Evolutionary conservation across 1,140 invertebrate genomes (phyloP).

Genomic region (Tetraneura akinire): DNA sequence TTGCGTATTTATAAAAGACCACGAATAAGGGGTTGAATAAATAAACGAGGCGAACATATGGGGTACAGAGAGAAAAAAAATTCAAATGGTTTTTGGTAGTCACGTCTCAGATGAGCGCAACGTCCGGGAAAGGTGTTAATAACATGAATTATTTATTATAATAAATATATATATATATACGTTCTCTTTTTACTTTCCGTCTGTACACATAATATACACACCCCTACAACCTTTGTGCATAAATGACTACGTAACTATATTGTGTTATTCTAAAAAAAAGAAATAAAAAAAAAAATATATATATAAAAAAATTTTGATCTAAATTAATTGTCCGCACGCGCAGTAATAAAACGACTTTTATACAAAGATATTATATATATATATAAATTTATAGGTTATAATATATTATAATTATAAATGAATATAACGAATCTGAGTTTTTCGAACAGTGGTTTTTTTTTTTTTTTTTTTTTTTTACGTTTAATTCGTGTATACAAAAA

Average conservation of each 20-base stretch:
- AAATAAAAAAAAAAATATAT: neutral
- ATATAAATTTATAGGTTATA: too few species aligned
- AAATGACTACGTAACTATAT: slow-evolving; percentile 25
- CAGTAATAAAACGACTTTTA: neutral
- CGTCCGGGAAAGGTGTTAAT: slow-evolving; percentile 44
- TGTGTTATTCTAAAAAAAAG: neutral
- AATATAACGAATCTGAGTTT: too few species aligned
- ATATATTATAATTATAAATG: too few species aligned
- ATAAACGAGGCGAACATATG: slow-evolving; percentile 29
- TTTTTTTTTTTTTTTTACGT: too few species aligned
- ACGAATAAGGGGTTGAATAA: slow-evolving; percentile 14
- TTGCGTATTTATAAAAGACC: neutral
- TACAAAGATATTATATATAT: too few species aligned
- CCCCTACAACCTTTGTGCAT: slow-evolving; percentile 28
- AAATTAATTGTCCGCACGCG: slow-evolving; percentile 6
- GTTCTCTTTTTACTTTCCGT: slow-evolving; percentile 5
- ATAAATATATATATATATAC: too few species aligned
- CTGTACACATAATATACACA: neutral
- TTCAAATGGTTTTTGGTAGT: slow-evolving; percentile 28
- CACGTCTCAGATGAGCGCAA: slow-evolving; percentile 38
- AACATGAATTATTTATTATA: slow-evolving; percentile 40
- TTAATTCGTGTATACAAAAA: too few species aligned
- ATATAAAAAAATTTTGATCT: neutral
- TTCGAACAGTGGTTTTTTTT: too few species aligned
- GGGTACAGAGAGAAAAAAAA: neutral